Conservation (phyloP, 2,113 vertebrate genomes). For the Trogon melanurus region DNA sequence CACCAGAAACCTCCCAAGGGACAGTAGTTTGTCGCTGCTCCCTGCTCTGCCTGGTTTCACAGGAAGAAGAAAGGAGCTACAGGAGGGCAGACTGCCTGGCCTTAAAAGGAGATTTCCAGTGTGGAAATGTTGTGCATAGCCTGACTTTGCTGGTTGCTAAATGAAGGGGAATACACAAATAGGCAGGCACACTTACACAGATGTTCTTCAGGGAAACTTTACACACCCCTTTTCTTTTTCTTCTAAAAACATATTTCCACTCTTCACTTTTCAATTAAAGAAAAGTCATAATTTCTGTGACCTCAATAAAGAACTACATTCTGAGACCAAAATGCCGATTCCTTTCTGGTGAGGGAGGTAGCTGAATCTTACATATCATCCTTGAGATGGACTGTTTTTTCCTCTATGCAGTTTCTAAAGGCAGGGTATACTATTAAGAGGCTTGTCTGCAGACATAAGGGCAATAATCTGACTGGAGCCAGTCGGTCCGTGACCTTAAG, state of each 20-base stretch:
- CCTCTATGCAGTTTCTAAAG: background rate
- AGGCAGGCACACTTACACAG: background rate
- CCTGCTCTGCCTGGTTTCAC: background rate
- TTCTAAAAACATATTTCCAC: background rate
- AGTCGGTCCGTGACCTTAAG: slow-evolving; percentile 62
- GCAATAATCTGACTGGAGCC: slow-evolving; percentile 69
- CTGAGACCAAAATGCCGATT: background rate
- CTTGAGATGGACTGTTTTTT: slow-evolving; percentile 8
- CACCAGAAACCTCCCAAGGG: background rate
- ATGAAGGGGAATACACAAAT: background rate
- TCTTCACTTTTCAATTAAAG: background rate
- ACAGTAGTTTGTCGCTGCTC: accelerated
- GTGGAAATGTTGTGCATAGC: background rate
- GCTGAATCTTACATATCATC: background rate
- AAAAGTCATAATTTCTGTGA: background rate
- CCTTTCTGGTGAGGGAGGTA: background rate
- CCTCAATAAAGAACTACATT: background rate
- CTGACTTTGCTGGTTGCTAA: background rate
- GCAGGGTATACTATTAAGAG: slow-evolving; percentile 6
- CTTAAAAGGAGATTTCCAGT: slow-evolving; percentile 35
- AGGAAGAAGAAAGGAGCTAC: background rate
- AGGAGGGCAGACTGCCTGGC: background rate
- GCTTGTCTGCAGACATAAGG: slow-evolving; percentile 54
- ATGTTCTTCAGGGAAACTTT: background rate
- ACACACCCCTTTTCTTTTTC: background rate